Evolutionary conservation across 1,140 invertebrate genomes (phyloP).

Genomic region (Drosophila punjabiensis): DNA sequence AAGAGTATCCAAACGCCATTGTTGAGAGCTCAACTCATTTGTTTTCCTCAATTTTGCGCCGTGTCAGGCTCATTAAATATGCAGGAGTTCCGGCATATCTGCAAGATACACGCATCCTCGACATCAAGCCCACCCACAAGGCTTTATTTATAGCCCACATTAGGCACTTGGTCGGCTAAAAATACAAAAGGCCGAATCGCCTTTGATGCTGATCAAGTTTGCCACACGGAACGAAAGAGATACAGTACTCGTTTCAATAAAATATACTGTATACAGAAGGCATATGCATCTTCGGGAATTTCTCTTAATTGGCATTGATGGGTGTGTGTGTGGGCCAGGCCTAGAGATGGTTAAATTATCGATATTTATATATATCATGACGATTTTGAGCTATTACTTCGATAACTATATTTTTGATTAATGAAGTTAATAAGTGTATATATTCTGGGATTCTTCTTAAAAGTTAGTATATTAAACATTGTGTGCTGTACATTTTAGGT

Average conservation of each 20-base stretch:
- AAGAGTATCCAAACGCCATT: conserved; percentile 12
- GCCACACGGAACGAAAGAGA: conserved; percentile 34
- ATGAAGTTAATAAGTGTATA: too few relatives aligned
- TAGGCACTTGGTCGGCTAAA: conserved; percentile 51
- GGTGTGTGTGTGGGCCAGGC: background rate
- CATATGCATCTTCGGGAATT: conserved; percentile 48
- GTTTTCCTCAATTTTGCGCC: conserved; percentile 31
- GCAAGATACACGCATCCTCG: conserved; percentile 29
- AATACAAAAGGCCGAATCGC: conserved; percentile 38
- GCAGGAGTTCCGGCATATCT: conserved; percentile 41
- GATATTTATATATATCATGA: background rate
- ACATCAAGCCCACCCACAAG: conserved; percentile 16
- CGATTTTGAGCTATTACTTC: too few relatives aligned
- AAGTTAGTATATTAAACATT: too few relatives aligned
- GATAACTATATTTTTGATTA: background rate
- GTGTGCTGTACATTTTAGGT: too few relatives aligned
- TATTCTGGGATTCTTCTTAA: too few relatives aligned
- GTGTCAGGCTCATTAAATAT: conserved; percentile 57
- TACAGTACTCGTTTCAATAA: conserved; percentile 25
- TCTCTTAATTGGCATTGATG: conserved; percentile 58
- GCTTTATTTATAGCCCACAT: conserved; percentile 55
- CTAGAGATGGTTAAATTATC: background rate
- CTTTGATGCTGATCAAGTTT: conserved; percentile 50
- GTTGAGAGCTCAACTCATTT: background rate
- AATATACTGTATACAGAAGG: conserved; percentile 19